phyloP scores from a whole-genome alignment of 2,888 invertebrate species.

The Cactoblastis cactorum region DNA sequence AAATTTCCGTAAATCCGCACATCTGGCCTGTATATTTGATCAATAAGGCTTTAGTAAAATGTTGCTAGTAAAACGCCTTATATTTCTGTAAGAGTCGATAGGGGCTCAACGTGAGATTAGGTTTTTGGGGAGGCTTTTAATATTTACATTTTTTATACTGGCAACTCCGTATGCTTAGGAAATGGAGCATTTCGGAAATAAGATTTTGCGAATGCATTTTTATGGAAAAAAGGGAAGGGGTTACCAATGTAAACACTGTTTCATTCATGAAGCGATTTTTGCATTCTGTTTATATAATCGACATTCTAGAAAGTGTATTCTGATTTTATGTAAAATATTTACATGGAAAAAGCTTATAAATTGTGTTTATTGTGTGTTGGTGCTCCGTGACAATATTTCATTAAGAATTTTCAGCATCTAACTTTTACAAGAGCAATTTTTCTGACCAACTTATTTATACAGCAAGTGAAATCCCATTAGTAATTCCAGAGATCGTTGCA shows the following conservation, averaged over 20 bases:
- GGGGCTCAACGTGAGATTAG: conserved; percentile 36
- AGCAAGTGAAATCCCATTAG: too few species aligned
- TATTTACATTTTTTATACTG: conserved; percentile 43
- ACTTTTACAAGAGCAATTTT: too few species aligned
- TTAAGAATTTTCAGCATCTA: too few species aligned
- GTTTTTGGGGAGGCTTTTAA: conserved; percentile 36
- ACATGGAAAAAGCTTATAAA: too few species aligned
- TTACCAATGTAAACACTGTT: not conserved
- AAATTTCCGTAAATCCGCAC: conserved; percentile 24
- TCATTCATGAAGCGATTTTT: conserved; percentile 7
- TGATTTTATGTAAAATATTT: too few species aligned
- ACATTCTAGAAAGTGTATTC: not conserved
- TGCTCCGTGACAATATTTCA: too few species aligned
- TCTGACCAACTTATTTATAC: too few species aligned
- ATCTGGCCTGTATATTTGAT: conserved; percentile 49
- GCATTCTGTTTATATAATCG: not conserved
- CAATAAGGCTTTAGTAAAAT: conserved; percentile 35
- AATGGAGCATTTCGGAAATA: conserved; percentile 13
- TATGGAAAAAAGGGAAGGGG: conserved; percentile 1
- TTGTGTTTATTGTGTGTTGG: too few species aligned
- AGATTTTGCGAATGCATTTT: conserved; percentile 13
- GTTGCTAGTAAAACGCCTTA: conserved; percentile 37
- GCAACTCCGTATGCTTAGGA: conserved; percentile 26
- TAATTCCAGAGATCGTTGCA: too few species aligned
- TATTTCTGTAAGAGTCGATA: conserved; percentile 29